Evolutionary conservation across 2,113 vertebrate genomes (phyloP).

Genomic region (Dasyurus viverrinus): DNA sequence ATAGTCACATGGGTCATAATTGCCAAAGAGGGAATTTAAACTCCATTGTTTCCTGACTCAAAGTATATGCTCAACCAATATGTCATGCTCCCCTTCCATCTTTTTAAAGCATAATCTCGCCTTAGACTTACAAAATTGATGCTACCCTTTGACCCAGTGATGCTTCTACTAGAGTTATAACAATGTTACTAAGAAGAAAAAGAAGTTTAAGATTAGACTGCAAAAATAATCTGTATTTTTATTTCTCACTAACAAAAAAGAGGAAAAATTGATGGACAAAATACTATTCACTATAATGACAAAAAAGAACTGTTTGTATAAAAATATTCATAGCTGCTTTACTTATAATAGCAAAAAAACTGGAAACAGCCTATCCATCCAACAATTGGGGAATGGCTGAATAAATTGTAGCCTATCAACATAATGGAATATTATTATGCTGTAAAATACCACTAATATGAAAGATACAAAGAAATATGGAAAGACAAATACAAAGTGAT

Average conservation of each 20-base stretch:
- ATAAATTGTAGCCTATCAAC: neutral
- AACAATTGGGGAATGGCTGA: neutral
- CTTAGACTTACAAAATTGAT: neutral
- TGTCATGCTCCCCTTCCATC: neutral
- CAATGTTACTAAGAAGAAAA: neutral
- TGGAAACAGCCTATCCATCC: neutral
- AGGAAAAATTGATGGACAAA: neutral
- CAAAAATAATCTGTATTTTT: neutral
- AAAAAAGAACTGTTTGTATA: neutral
- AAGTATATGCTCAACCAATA: neutral
- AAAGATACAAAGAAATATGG: neutral
- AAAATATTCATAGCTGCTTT: slow-evolving; percentile 2
- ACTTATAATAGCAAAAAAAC: neutral
- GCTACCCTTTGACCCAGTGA: neutral
- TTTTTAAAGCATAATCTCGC: neutral
- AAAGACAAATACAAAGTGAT: neutral
- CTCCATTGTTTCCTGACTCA: neutral
- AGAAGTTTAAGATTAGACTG: neutral
- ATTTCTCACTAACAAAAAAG: neutral
- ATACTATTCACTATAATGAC: neutral
- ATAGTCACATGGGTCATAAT: neutral
- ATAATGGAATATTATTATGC: neutral
- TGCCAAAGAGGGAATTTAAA: neutral
- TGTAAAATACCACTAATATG: neutral
- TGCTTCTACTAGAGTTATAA: neutral